phyloP scores from a whole-genome alignment of 2,888 invertebrate species.

The Hoplodrina blanda region DNA sequence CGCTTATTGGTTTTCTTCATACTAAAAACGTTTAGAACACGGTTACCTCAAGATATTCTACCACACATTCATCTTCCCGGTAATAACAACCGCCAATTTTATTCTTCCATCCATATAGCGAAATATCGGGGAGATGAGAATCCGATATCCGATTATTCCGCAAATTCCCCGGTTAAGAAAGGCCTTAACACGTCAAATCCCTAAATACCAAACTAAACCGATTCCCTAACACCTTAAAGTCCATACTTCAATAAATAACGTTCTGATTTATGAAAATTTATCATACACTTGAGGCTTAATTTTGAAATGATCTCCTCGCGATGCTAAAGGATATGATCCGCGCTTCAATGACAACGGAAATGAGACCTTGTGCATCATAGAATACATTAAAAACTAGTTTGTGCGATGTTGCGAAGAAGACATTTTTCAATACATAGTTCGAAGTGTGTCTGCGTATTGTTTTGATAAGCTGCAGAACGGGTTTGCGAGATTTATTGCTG shows the following conservation, averaged over 20 bases:
- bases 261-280: conserved; percentile 90
- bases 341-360: conserved; percentile 72
- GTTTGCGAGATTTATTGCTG: conserved; percentile 89
- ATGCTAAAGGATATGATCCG: conserved; percentile 73
- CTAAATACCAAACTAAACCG: conserved; percentile 85
- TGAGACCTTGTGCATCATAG: conserved; percentile 74
- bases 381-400: conserved; percentile 74
- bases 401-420: conserved; percentile 71
- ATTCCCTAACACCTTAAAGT: conserved; percentile 88
- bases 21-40: conserved; percentile 50
- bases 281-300: conserved; percentile 90
- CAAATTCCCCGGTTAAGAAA: conserved; percentile 75
- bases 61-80: conserved; percentile 71
- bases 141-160: conserved; percentile 82
- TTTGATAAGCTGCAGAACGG: conserved; percentile 91
- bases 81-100: conserved; percentile 75
- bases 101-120: conserved; percentile 75
- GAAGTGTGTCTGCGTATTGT: conserved; percentile 91
- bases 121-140: conserved; percentile 77
- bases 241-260: conserved; percentile 89
- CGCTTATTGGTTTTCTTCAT: conserved; percentile 43
- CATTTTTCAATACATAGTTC: conserved; percentile 79
- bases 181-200: conserved; percentile 78
- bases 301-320: conserved; percentile 84
- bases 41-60: conserved; percentile 52